These are phyloP conservation scores for Mesoclemmys tuberculata DNA, from an alignment of 2,113 vertebrate genomes.

Conservation along the genomic window DNA sequence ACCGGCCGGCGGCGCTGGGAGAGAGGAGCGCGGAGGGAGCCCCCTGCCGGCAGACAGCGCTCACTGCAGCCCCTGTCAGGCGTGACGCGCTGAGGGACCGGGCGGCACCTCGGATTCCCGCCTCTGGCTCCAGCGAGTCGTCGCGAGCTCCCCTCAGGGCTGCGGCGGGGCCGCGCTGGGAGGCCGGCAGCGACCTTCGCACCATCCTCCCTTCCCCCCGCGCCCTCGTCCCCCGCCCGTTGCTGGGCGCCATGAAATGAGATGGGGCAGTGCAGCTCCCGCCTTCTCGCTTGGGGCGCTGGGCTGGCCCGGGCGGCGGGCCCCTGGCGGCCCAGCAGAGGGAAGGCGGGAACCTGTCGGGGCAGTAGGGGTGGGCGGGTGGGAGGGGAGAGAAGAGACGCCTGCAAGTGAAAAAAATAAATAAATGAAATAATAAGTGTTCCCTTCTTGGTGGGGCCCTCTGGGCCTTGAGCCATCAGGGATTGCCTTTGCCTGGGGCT, in stretches of 20 bases:
- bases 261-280: no score
- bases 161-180: no score
- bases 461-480: neutral
- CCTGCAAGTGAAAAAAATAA: neutral
- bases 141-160: neutral
- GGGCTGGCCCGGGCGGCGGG: neutral
- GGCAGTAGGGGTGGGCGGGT: neutral
- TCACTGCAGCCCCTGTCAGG: neutral
- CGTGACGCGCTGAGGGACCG: no score
- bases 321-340: no score
- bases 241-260: no score
- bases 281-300: neutral
- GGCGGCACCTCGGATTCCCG: neutral
- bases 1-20: neutral
- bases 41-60: neutral
- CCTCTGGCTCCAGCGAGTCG: neutral
- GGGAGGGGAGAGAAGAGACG: neutral
- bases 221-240: no score
- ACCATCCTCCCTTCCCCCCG: accelerated
- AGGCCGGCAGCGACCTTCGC: no score
- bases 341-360: accelerated
- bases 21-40: neutral
- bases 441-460: neutral
- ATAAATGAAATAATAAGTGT: neutral
- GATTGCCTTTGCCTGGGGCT: neutral